Percentiles rank a stretch among this genome's conserved stretches.
phyloP scores from a whole-genome alignment of 2,888 invertebrate genomes.

The Neria commutata region DNA sequence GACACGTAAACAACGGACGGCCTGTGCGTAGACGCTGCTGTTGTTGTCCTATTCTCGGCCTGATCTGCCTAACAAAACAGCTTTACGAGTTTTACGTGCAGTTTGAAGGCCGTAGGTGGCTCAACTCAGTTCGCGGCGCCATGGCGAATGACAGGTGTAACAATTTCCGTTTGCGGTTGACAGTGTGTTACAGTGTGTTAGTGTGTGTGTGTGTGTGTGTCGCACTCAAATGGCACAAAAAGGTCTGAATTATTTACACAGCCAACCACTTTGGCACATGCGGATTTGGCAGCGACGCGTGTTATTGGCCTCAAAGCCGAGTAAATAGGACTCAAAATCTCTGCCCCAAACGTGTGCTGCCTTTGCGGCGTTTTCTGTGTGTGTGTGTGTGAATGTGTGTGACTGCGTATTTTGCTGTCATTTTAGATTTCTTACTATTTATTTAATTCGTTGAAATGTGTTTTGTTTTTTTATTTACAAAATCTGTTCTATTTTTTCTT shows the following conservation, averaged over 20 bases:
- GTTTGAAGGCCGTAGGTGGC: no score
- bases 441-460: no score
- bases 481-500: no score
- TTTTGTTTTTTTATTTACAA: no score
- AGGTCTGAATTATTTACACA: no score
- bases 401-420: not conserved
- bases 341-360: constrained; percentile 4
- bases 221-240: no score
- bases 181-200: not conserved
- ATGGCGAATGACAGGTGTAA: not conserved
- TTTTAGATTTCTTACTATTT: not conserved
- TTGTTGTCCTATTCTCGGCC: no score
- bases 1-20: not conserved
- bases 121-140: not conserved
- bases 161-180: not conserved
- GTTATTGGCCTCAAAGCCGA: constrained; percentile 24
- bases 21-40: no score
- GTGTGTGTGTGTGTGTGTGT: not conserved
- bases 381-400: not conserved
- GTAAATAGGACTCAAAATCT: constrained; percentile 31
- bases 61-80: not conserved
- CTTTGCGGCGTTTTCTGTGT: not conserved
- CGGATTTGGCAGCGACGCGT: constrained; percentile 1
- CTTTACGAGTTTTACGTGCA: not conserved
- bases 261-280: not conserved